Evolutionary conservation across 2,888 invertebrate genomes (phyloP), one percentile per base, ranked within the genome.

Genomic region (Pharmacophagus antenor): DNA sequence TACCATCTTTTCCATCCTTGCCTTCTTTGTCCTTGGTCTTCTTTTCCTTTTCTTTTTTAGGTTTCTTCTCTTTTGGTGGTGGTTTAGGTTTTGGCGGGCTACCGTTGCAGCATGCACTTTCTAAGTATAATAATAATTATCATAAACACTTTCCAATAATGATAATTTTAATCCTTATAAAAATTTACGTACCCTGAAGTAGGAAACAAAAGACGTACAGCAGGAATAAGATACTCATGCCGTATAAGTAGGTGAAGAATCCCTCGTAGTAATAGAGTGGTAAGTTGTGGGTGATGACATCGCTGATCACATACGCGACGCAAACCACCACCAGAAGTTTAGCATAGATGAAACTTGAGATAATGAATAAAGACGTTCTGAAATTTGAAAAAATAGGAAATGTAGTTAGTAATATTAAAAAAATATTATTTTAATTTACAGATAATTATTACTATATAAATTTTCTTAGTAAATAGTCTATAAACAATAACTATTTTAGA

Each of bases 281-380:
- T 71, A 98, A 93, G 85, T 95, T 96, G 91, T 97, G 96, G 69
- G 97, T 97, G 79, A 97, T 96, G 77, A 97, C 97, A 91, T 98
- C 97, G 77, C 98, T 97, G 85, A 98, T 95, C 74, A 98, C 97
- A 87, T 98, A 97, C 66, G 97, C 97, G 82, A 98, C 93, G 91
- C 98, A 98, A 63, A 98, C 94, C 71, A 98, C 97, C 71, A 98
- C 95, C 84, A 98, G 92, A 65, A 98, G 94, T 89, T 98, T 97
- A 77, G 97, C 98, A 91, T 98, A 98, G 79, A 98, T 96, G 91
- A 97, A 96, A 89, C 98, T 98, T 92, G 97, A 95, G 85, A 97
- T 96, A 91, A 98, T 97, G 92, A 97, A 97, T 74, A 97, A 92
- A 73, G 97, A 97, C 71, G 97, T 97, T 93, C 97, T 97, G 94